A percentile compares a stretch with the other conserved stretches of the same genome.
These are phyloP conservation scores for Drosophila subsilvestris DNA, from an alignment of 2,888 invertebrate species.

Conservation along the genomic window DNA sequence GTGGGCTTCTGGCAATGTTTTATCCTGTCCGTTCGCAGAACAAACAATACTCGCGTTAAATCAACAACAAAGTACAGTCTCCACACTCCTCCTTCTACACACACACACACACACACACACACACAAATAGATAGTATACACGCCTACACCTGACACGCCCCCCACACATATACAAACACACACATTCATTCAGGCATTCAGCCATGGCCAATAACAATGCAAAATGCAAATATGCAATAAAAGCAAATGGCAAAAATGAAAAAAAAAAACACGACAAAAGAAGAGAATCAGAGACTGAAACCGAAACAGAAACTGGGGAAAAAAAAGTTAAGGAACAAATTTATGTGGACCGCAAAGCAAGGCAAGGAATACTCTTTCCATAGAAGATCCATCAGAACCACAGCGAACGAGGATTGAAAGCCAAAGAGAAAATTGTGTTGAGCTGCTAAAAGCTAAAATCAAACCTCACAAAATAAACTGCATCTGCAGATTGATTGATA, in stretches of 20 bases:
- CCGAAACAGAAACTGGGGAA: slow-evolving; percentile 1
- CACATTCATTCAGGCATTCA: slow-evolving; percentile 7
- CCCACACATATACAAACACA: slow-evolving; percentile 5
- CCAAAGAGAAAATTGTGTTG: too few species aligned
- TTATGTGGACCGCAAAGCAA: background rate
- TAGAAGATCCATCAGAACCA: too few species aligned
- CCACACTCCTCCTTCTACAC: slow-evolving; percentile 3
- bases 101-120: slow-evolving; percentile 16
- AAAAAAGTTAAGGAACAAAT: slow-evolving; percentile 6
- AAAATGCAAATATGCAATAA: slow-evolving; percentile 75
- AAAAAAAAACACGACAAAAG: background rate
- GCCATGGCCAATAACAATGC: slow-evolving; percentile 71
- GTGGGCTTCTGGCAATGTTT: too few species aligned
- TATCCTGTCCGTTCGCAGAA: slow-evolving; percentile 9
- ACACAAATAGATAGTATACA: slow-evolving; percentile 30
- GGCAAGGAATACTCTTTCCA: background rate
- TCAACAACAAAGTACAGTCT: slow-evolving; percentile 54
- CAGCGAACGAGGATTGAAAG: too few species aligned
- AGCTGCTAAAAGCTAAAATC: too few species aligned
- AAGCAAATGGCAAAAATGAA: slow-evolving; percentile 50
- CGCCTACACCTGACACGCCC: slow-evolving; percentile 44
- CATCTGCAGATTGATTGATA: too few species aligned
- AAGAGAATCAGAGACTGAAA: slow-evolving; percentile 20
- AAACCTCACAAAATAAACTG: too few species aligned
- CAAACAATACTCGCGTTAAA: slow-evolving; percentile 52